Conservation (phyloP, 2,888 invertebrate species). For the Linnaemya tessellans region DNA sequence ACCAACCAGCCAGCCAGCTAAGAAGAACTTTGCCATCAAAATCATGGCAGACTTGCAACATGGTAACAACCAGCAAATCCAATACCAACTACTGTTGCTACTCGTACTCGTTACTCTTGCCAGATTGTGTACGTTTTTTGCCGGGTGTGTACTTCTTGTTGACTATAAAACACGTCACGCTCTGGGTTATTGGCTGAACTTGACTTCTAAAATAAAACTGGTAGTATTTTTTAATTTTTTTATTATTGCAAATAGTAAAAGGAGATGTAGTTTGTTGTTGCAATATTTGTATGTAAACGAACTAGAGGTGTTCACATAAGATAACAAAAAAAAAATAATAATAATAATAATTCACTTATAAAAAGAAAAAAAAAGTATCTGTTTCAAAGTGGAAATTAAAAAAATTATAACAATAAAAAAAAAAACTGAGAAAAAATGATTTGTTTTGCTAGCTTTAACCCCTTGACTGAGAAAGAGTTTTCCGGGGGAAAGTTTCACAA, state of each 20-base stretch:
- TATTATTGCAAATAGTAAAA: conserved; percentile 8
- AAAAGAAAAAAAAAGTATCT: background rate
- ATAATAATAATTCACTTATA: background rate
- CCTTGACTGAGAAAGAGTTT: too few relatives aligned
- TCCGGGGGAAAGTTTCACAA: too few relatives aligned
- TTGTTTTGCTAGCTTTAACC: conserved; percentile 6
- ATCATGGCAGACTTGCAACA: conserved; percentile 16
- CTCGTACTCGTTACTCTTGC: background rate
- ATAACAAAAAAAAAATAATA: background rate
- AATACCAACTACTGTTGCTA: background rate
- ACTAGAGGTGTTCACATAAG: conserved; percentile 20
- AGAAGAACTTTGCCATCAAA: background rate
- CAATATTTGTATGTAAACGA: conserved; percentile 4
- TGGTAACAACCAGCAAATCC: conserved; percentile 6
- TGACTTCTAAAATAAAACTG: conserved; percentile 54
- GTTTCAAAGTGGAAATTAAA: conserved; percentile 24
- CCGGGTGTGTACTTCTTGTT: conserved; percentile 31
- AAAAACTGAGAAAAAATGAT: background rate
- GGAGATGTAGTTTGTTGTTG: background rate
- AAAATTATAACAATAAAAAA: background rate
- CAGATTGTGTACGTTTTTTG: background rate
- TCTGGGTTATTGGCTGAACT: conserved; percentile 64
- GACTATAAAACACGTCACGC: conserved; percentile 63
- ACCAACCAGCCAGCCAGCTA: conserved; percentile 5
- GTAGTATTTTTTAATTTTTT: background rate